These are phyloP conservation scores for Chrysoperla carnea DNA, from an alignment of 1,140 invertebrate species.

Conservation along the genomic window DNA sequence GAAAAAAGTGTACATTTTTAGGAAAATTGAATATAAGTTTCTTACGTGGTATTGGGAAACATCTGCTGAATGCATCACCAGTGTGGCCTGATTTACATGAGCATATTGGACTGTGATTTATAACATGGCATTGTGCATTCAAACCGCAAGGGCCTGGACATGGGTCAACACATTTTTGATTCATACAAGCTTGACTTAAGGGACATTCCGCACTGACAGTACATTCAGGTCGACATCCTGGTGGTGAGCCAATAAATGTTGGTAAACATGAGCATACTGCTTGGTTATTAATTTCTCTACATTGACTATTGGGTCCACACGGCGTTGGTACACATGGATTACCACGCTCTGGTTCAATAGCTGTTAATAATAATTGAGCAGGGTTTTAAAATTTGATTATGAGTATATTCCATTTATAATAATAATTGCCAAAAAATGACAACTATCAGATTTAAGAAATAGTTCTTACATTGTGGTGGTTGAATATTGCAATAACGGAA, in stretches of 20 bases:
- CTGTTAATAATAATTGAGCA: not conserved
- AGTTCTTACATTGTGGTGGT: slow-evolving; percentile 22
- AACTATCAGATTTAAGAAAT: not conserved
- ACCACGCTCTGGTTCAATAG: slow-evolving; percentile 11
- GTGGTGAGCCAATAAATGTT: slow-evolving; percentile 35
- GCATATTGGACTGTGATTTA: slow-evolving; percentile 32
- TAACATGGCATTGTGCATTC: slow-evolving; percentile 28
- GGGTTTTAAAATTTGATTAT: not conserved
- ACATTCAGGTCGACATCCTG: slow-evolving; percentile 26
- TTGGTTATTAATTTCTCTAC: slow-evolving; percentile 42
- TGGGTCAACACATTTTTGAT: slow-evolving; percentile 23
- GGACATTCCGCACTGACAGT: slow-evolving; percentile 24
- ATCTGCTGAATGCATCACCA: slow-evolving; percentile 40
- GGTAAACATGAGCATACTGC: slow-evolving; percentile 41
- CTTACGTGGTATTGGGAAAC: slow-evolving; percentile 31
- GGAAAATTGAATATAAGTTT: slow-evolving; percentile 23
- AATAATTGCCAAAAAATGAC: not conserved
- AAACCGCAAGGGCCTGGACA: slow-evolving; percentile 25
- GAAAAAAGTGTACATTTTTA: slow-evolving; percentile 6
- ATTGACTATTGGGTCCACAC: slow-evolving; percentile 53
- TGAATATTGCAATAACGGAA: slow-evolving; percentile 48
- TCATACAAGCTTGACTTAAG: slow-evolving; percentile 21
- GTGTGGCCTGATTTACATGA: slow-evolving; percentile 32
- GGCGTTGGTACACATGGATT: slow-evolving; percentile 28
- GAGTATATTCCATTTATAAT: not conserved